These are phyloP conservation scores for Oxyura jamaicensis DNA, from an alignment of 2,113 vertebrate species.

Conservation along the genomic window DNA sequence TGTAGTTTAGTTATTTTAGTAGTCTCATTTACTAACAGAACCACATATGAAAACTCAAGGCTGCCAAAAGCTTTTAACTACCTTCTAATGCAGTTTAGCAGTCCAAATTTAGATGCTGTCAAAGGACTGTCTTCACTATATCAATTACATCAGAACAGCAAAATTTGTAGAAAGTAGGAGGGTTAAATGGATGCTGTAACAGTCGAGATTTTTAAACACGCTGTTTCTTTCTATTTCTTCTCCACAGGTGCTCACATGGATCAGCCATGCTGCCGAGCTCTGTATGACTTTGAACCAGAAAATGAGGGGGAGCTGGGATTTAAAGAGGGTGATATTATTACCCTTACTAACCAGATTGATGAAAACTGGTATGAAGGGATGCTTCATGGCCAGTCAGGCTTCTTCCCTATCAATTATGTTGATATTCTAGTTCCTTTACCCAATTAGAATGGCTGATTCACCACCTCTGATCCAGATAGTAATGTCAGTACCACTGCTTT, in stretches of 20 bases:
- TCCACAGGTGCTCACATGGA: conserved; percentile 86
- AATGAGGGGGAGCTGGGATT: conserved; percentile 98
- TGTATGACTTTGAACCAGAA: conserved; percentile 98
- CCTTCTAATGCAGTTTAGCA: background rate
- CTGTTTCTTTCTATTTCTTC: conserved; percentile 21
- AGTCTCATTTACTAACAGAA: background rate
- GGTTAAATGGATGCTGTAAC: background rate
- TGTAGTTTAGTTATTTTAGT: background rate
- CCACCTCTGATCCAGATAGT: conserved; percentile 65
- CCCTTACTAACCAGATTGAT: conserved; percentile 97
- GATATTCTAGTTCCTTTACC: conserved; percentile 96
- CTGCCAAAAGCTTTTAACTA: background rate
- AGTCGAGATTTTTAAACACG: background rate
- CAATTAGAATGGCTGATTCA: conserved; percentile 80
- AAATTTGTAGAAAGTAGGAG: background rate
- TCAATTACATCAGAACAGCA: background rate
- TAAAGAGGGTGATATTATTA: conserved; percentile 98
- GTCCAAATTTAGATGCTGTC: background rate
- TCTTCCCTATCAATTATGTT: conserved; percentile 99
- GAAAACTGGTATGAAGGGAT: conserved; percentile 99
- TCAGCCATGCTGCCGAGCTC: conserved; percentile 94
- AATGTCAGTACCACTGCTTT: conserved; percentile 81
- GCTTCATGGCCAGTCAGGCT: conserved; percentile 96
- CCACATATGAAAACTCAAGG: background rate
- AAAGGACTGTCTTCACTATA: background rate